Evolutionary conservation across 2,797 vertebrate species (phyloP).

Genomic region (Periparus ater): DNA sequence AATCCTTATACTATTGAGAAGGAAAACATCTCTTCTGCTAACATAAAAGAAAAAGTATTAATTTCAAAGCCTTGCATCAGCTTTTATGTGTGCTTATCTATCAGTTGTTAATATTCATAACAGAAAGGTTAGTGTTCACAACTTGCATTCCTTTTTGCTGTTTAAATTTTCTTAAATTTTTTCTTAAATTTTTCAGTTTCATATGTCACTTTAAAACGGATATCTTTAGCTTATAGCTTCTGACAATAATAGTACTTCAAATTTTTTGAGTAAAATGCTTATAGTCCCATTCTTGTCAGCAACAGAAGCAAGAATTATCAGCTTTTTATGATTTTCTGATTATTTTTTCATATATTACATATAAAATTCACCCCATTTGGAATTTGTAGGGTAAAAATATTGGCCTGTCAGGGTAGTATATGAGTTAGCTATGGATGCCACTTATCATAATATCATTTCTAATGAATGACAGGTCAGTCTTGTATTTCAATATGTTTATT

Average conservation of each 20-base stretch:
- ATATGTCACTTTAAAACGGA: neutral
- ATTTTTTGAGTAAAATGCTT: neutral
- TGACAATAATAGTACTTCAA: slow-evolving; percentile 1
- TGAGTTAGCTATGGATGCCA: slow-evolving; percentile 47
- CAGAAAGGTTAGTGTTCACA: neutral
- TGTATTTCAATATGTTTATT: slow-evolving; percentile 63
- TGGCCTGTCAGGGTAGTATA: slow-evolving; percentile 19
- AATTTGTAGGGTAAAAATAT: slow-evolving; percentile 28
- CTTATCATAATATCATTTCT: slow-evolving; percentile 67
- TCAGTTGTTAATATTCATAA: neutral
- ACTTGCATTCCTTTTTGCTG: neutral
- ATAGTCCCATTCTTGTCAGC: neutral
- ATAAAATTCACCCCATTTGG: slow-evolving; percentile 57
- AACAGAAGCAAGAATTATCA: neutral
- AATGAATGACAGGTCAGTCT: slow-evolving; percentile 56
- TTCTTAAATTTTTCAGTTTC: neutral
- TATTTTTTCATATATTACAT: neutral
- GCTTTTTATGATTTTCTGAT: neutral
- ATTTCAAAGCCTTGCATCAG: neutral
- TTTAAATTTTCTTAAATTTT: neutral
- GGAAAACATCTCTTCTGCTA: neutral
- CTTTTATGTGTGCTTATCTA: neutral
- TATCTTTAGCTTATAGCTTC: neutral
- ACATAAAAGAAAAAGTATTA: neutral
- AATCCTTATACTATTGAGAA: neutral